Evolutionary conservation across 2,113 vertebrate genomes (phyloP), one percentile per base, ranked within the genome.

Genomic region (Sinocyclocheilus rhinocerous): DNA sequence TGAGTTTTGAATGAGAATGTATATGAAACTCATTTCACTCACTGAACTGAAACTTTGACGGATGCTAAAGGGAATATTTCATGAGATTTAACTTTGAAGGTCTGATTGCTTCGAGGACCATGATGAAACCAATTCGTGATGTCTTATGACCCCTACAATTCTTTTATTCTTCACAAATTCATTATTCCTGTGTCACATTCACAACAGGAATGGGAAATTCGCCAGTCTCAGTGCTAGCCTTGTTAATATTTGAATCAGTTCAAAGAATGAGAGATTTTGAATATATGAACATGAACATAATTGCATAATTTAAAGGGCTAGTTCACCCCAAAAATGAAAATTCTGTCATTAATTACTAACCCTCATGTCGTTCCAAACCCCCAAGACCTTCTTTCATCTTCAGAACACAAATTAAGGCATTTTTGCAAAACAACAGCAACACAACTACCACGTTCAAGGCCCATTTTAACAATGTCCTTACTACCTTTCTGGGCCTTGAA

Each of bases 61-160:
- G 45, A 50, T 15, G 1, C 36, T 16, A 18, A 61, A 42, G 33
- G 77, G 77, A 36, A 39, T 39, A 10, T 80, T 65, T 81, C 29
- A 22, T 24, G 29, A 36, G 76, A 63, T 80, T 63, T 80, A 42
- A 42, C 57, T 63, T 45, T 63, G 8, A 80, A 61, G 77, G 39
- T 63, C 55, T 45, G 8, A 65, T 65, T 18, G 59, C 78, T 45
- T 65, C n/a, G 33, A 36, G 55, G 7, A 24, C 36, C 1, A n/a
- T 42, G 57, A 63, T 24, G 20, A 80, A 63, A 79, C 26, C 18
- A n/a, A n/a, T 50, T 50, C 0, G 12, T 13, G 11, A 50, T 50
- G 12, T 50, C 13, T 2, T 8, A 16, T 26, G 13, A 16, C 52
- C 52, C 16, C 15, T 3, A 16, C 65, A 18, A 69, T 69, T 20